These are phyloP conservation scores for Pterostichus madidus DNA, from an alignment of 2,888 invertebrate species.

Conservation along the genomic window DNA sequence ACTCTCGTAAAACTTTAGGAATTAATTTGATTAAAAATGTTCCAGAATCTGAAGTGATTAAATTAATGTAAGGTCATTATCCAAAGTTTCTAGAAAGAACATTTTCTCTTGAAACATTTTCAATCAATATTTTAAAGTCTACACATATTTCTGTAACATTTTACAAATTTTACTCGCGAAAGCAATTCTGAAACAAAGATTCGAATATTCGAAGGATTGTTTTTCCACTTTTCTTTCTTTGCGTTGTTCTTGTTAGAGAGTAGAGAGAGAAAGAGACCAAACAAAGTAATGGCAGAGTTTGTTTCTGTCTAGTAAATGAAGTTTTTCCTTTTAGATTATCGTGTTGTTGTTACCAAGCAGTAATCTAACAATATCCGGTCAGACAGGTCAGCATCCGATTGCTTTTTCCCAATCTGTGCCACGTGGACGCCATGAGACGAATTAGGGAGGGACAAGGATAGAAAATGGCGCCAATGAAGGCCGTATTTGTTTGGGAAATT, in stretches of 20 bases:
- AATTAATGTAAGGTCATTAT: neutral
- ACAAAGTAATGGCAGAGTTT: neutral
- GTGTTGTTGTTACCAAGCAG: slow-evolving; percentile 1
- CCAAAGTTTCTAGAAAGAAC: too few relatives aligned
- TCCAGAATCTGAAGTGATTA: neutral
- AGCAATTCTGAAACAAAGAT: neutral
- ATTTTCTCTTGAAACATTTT: too few relatives aligned
- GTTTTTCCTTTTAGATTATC: slow-evolving; percentile 1
- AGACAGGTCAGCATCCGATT: neutral
- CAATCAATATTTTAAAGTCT: too few relatives aligned
- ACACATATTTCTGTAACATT: too few relatives aligned
- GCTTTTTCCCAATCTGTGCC: slow-evolving; percentile 14
- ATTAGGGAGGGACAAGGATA: neutral
- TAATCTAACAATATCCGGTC: slow-evolving; percentile 13
- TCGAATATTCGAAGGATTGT: neutral
- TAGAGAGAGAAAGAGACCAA: neutral
- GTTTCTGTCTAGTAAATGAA: neutral
- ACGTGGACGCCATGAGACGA: slow-evolving; percentile 5
- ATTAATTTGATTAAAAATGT: slow-evolving; percentile 12
- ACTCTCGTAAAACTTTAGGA: neutral
- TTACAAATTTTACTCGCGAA: neutral
- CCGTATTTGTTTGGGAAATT: too few relatives aligned
- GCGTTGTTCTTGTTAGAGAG: neutral
- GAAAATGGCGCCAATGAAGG: slow-evolving; percentile 1
- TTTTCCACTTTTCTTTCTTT: neutral